Conservation (phyloP, 2,888 invertebrate species). For the Pharmacophagus antenor region DNA sequence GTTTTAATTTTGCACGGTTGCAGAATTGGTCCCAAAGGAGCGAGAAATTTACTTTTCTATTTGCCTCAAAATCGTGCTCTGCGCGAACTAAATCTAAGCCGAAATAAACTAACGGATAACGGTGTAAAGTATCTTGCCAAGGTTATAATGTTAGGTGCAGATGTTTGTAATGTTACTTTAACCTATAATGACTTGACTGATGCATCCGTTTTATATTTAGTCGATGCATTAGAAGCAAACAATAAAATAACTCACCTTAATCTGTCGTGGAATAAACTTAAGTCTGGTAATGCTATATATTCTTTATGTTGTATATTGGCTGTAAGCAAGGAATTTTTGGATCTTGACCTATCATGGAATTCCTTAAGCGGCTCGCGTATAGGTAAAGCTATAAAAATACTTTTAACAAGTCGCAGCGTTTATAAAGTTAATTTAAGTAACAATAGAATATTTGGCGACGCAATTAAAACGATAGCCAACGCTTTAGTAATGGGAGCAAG, state of each 20-base stretch:
- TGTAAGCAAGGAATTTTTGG: slow-evolving; percentile 36
- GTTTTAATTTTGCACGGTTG: slow-evolving; percentile 45
- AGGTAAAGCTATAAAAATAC: slow-evolving; percentile 35
- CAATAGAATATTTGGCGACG: slow-evolving; percentile 39
- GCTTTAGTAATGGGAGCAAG: slow-evolving; percentile 39
- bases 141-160: slow-evolving; percentile 37
- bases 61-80: slow-evolving; percentile 39
- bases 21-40: slow-evolving; percentile 41
- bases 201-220: slow-evolving; percentile 37
- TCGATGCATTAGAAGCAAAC: slow-evolving; percentile 42
- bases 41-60: slow-evolving; percentile 35
- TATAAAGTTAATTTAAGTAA: slow-evolving; percentile 41
- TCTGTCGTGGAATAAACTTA: slow-evolving; percentile 45
- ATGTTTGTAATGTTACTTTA: slow-evolving; percentile 41
- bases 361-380: slow-evolving; percentile 37
- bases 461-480: slow-evolving; percentile 37
- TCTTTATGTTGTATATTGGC: slow-evolving; percentile 37
- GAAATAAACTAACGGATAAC: slow-evolving; percentile 40
- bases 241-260: slow-evolving; percentile 43
- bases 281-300: slow-evolving; percentile 37
- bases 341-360: slow-evolving; percentile 46
- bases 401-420: slow-evolving; percentile 37
- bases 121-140: slow-evolving; percentile 41
- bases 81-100: slow-evolving; percentile 38
- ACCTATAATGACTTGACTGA: slow-evolving; percentile 46